A percentile compares a stretch with the other conserved stretches of the same genome.
phyloP scores from a whole-genome alignment of 2,888 invertebrate genomes.

The Nesidiocoris tenuis region DNA sequence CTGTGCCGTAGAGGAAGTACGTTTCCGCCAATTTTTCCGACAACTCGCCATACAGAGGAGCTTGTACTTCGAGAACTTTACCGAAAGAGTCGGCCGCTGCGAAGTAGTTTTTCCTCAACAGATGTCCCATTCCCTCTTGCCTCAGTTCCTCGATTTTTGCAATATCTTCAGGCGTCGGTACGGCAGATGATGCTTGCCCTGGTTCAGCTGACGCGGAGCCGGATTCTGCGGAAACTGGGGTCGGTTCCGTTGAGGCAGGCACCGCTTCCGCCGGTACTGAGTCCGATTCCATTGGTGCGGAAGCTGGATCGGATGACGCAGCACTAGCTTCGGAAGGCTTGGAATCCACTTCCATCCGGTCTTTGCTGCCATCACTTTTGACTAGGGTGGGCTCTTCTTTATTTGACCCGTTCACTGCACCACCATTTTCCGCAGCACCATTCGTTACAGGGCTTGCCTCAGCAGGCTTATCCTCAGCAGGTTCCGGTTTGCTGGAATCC shows the following conservation, averaged over 20 bases:
- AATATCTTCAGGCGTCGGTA: conserved; percentile 41
- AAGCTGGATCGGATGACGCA: background rate
- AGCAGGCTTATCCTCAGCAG: background rate
- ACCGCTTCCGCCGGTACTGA: background rate
- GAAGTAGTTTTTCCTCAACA: conserved; percentile 30
- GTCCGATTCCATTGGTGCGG: background rate
- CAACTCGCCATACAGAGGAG: conserved; percentile 67
- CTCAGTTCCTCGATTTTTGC: conserved; percentile 42
- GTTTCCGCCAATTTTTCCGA: conserved; percentile 86
- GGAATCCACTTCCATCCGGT: no score
- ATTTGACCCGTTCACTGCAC: background rate
- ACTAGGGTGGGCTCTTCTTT: no score
- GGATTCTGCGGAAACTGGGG: background rate
- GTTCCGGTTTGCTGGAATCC: no score
- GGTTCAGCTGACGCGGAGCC: background rate
- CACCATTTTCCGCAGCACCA: background rate
- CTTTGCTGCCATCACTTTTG: no score
- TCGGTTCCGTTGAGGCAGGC: background rate
- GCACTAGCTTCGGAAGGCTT: background rate
- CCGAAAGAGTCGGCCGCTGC: conserved; percentile 60
- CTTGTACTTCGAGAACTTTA: conserved; percentile 49
- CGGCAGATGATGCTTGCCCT: background rate
- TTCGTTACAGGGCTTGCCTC: background rate
- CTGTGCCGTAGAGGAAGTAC: conserved; percentile 77
- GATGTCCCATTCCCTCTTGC: conserved; percentile 24